Percentiles rank a stretch among this genome's conserved stretches.
Conservation (phyloP, 2,797 vertebrate species). For the Poecilia velifera region DNA sequence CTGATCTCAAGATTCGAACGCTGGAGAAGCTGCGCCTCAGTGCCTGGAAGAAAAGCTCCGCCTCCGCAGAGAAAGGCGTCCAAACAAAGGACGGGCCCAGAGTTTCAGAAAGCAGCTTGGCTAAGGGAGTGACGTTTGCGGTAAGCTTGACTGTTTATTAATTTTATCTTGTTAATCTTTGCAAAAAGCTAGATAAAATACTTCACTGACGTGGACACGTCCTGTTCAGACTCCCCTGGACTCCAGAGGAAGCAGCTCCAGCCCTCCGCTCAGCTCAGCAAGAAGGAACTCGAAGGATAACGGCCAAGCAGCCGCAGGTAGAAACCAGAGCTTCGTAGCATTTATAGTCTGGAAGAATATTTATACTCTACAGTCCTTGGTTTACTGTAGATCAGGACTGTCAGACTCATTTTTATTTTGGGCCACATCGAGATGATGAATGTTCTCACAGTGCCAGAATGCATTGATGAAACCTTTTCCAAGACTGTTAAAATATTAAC, state of each 20-base stretch:
- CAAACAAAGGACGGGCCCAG: constrained; percentile 38
- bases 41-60: constrained; percentile 81
- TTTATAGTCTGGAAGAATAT: not conserved
- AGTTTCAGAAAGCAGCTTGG: constrained; percentile 37
- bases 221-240: constrained; percentile 78
- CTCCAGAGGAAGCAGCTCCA: constrained; percentile 52
- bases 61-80: constrained; percentile 55
- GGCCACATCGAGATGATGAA: no score
- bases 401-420: no score
- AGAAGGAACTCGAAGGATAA: constrained; percentile 64
- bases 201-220: not conserved
- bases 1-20: constrained; percentile 71
- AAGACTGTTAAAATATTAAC: no score
- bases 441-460: no score
- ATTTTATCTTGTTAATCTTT: not conserved
- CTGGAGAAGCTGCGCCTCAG: constrained; percentile 91
- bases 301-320: constrained; percentile 76
- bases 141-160: constrained; percentile 70
- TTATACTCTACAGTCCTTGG: no score
- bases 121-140: constrained; percentile 73
- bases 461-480: no score
- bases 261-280: constrained; percentile 52
- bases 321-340: not conserved
- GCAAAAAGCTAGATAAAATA: no score
- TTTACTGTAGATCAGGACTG: no score